Base-by-base conservation (phyloP, 2,113 vertebrate genomes). In the Nesospiza acunhae region DNA sequence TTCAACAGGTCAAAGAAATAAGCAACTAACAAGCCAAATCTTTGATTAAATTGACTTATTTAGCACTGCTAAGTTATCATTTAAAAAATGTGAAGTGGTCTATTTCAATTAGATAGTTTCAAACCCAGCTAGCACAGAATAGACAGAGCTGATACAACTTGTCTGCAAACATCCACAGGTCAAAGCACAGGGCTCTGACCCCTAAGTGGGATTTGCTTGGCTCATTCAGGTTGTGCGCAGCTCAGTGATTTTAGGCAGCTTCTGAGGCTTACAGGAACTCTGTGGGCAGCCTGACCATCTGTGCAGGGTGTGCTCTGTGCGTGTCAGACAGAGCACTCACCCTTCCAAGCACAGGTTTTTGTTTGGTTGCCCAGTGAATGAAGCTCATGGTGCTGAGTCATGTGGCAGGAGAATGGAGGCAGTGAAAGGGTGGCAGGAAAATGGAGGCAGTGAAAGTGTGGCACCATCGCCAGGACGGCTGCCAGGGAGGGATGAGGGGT, bases 381-480 rank as follows among this genome's bases (percentile, higher is more conserved):
- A 50, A 88, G 35, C 60, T 94, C 14, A 9, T 35, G 59, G 73
- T 84, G 39, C 87, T 67, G 89, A 92, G 64, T 93, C 91, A 91
- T 39, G 7, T 1, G 47, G 84, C 81, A 59, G 63, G 28, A 86
- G 55, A 66, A 86, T 20, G 47, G 72, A 79, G n/a, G 72, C 58
- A 13, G 76, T 66, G 42, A 53, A 80, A 94, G 75, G 8, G 17
- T 31, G 58, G 55, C 10, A 73, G 67, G 22, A 47, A 50, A 66
- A 86, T 16, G 47, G 72, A 79, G n/a, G 72, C 58, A 13, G 15
- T 70, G 42, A 50, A 80, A 94, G 72, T 13, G 17, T 31, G 58
- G 55, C 10, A 76, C n/a, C 1, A 0, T 3, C 49, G 41, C 13
- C 0, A 5, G 68, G 86, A 42, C 0, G 0, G 85, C 79, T 69